These are phyloP conservation scores for Drosophila kikkawai DNA, from an alignment of 1,140 invertebrate species.

Conservation along the genomic window DNA sequence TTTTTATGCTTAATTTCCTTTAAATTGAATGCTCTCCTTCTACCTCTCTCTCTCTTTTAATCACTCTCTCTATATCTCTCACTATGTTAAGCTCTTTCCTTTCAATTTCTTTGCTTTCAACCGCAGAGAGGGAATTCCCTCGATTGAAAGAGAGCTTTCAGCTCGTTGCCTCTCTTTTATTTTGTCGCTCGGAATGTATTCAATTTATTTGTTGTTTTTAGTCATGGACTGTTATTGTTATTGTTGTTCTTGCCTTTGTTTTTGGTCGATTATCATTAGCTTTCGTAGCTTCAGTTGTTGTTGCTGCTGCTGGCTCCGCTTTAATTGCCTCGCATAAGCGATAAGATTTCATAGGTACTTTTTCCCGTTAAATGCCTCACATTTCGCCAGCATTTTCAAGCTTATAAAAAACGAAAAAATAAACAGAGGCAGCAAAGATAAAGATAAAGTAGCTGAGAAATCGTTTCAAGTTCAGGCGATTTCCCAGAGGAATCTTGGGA, in stretches of 20 bases:
- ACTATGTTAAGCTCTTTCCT: background rate
- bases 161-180: slow-evolving; percentile 11
- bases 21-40: slow-evolving; percentile 49
- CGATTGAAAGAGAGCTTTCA: slow-evolving; percentile 8
- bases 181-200: slow-evolving; percentile 32
- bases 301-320: slow-evolving; percentile 9
- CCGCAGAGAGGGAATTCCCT: slow-evolving; percentile 50
- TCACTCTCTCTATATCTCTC: background rate
- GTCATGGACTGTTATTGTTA: slow-evolving; percentile 31
- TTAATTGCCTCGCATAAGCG: slow-evolving; percentile 47
- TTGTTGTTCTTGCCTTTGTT: slow-evolving; percentile 40
- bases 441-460: slow-evolving; percentile 5
- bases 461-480: slow-evolving; percentile 41
- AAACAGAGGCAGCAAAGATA: background rate
- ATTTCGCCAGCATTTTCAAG: slow-evolving; percentile 16
- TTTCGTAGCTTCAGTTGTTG: slow-evolving; percentile 18
- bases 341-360: slow-evolving; percentile 59
- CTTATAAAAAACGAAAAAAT: slow-evolving; percentile 2
- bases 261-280: slow-evolving; percentile 67
- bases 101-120: slow-evolving; percentile 43
- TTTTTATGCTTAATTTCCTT: slow-evolving; percentile 81
- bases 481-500: slow-evolving; percentile 6
- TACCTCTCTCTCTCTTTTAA: background rate
- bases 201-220: slow-evolving; percentile 60
- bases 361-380: slow-evolving; percentile 43